A percentile compares a stretch with the other conserved stretches of the same genome.
Conservation (phyloP, 2,113 vertebrate species). For the Sarotherodon lohbergeri region DNA sequence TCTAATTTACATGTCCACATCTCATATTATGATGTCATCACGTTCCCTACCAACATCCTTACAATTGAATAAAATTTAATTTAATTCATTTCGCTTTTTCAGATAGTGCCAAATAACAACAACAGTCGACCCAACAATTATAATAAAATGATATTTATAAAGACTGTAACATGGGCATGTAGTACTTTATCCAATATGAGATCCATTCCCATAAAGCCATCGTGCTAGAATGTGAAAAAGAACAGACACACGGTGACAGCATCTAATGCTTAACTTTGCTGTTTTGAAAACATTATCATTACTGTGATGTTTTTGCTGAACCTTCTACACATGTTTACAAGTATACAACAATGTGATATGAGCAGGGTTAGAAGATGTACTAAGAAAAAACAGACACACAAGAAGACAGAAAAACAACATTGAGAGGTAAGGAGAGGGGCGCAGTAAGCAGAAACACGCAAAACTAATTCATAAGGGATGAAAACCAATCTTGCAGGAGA, state of each 20-base stretch:
- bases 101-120: neutral
- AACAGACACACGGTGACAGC: neutral
- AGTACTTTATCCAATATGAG: neutral
- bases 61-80: neutral
- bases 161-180: neutral
- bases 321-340: neutral
- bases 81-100: neutral
- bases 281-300: neutral
- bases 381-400: neutral
- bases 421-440: neutral
- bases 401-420: neutral
- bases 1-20: neutral
- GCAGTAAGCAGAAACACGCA: conserved; percentile 20
- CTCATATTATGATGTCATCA: neutral
- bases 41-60: neutral
- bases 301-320: neutral
- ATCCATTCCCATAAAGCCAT: neutral
- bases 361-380: neutral
- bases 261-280: neutral
- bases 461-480: conserved; percentile 45
- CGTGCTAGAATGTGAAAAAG: neutral
- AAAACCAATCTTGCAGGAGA: conserved; percentile 37
- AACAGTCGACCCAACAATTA: neutral
- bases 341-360: neutral
- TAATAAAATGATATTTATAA: neutral